phyloP scores from a whole-genome alignment of 2,113 vertebrate species.

The Turnix velox region DNA sequence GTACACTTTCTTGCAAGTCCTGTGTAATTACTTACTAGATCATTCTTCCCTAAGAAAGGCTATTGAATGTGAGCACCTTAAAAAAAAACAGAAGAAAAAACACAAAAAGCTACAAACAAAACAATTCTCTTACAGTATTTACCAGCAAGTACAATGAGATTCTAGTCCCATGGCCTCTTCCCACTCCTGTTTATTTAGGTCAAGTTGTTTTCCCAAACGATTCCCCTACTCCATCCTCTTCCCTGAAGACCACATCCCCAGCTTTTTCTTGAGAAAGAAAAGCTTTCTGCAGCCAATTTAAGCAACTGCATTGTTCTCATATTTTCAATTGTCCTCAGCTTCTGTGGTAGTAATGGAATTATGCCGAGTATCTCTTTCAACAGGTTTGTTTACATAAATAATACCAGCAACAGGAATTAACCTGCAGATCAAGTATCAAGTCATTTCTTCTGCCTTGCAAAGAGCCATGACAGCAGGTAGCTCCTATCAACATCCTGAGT shows the following conservation, averaged over 20 bases:
- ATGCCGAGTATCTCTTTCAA: not conserved
- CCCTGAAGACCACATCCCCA: not conserved
- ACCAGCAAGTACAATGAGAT: not conserved
- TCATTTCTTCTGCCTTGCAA: not conserved
- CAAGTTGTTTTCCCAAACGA: not conserved
- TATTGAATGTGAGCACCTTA: not conserved
- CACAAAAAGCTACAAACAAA: not conserved
- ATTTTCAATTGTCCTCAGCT: not conserved
- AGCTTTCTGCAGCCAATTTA: not conserved
- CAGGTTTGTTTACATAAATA: not conserved
- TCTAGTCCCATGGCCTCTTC: not conserved
- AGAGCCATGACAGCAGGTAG: rapidly evolving
- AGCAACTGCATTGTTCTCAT: not conserved
- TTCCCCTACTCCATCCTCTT: not conserved
- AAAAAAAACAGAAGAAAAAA: not conserved
- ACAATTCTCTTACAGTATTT: not conserved
- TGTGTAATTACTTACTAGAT: not conserved
- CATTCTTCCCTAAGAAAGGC: not conserved
- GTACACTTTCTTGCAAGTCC: not conserved
- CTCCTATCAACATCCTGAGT: not conserved
- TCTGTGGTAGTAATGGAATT: not conserved
- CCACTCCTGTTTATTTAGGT: not conserved
- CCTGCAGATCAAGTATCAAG: not conserved
- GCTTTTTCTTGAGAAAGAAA: not conserved
- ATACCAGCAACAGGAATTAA: not conserved